Evolutionary conservation across 2,888 invertebrate species (phyloP).

Genomic region (Acronicta psi): DNA sequence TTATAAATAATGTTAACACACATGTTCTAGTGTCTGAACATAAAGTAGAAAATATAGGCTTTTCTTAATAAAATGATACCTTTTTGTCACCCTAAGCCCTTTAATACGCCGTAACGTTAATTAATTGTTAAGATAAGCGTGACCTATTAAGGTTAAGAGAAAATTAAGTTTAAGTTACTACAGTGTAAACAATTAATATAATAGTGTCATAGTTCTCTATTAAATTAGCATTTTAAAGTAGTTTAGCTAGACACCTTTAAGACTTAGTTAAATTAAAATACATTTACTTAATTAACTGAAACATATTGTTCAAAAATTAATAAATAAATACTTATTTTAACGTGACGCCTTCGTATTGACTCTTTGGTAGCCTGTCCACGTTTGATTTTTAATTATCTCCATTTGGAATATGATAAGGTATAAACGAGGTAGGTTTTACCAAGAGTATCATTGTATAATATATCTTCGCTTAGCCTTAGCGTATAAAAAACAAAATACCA

Average conservation of each 20-base stretch:
- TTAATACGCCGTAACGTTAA: conserved; percentile 4
- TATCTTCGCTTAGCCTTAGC: too few relatives aligned
- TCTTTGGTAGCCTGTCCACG: too few relatives aligned
- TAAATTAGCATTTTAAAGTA: not conserved
- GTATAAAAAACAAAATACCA: too few relatives aligned
- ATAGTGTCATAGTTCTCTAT: not conserved
- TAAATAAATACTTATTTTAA: too few relatives aligned
- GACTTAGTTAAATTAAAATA: not conserved
- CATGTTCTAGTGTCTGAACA: too few relatives aligned
- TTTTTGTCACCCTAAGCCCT: conserved; percentile 7
- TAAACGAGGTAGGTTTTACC: too few relatives aligned
- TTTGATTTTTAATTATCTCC: too few relatives aligned
- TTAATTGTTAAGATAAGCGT: conserved; percentile 12
- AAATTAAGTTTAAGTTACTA: not conserved
- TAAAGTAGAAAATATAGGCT: not conserved
- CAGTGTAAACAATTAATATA: conserved; percentile 1
- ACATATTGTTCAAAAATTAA: not conserved
- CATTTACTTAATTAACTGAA: too few relatives aligned
- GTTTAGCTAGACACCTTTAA: not conserved
- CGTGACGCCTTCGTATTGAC: too few relatives aligned
- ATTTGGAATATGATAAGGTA: too few relatives aligned
- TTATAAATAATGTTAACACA: too few relatives aligned
- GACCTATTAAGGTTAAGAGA: conserved; percentile 9
- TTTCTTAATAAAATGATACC: conserved; percentile 4
- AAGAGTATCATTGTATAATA: too few relatives aligned